Evolutionary conservation across 1,140 invertebrate species (phyloP), one percentile per base, ranked within the genome.

Genomic region (Ceratitis capitata): DNA sequence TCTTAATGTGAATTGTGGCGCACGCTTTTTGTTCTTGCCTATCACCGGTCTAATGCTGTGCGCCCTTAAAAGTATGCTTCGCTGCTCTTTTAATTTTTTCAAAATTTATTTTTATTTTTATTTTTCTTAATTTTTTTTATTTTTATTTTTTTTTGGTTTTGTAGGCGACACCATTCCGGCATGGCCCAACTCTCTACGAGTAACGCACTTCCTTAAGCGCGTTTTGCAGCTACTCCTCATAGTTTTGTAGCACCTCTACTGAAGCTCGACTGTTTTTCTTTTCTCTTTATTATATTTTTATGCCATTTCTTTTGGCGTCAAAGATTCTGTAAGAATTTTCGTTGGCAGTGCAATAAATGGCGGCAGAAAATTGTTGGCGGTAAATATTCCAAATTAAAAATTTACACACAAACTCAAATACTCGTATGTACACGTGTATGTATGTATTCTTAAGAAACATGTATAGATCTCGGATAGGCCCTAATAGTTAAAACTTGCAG

Each of bases 141-240:
- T 2, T 23, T 9, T 56, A 1, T 53, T 19, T 53, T 51, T 51
- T 19, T 69, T 69, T 78, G n/a, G n/a, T n/a, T 45, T 45, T 35
- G 69, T 78, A 45, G 69, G 69, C 69, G 69, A 78, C 69, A 78
- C 35, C 45, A 47, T 78, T 78, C 69, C 39, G 39, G 69, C 69
- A 39, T 12, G 12, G n/a, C 69, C 69, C 69, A 78, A 45, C 69
- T n/a, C 69, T 45, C 39, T 2, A 32, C n/a, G 14, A 29, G 14
- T 5, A 23, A 47, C 39, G 69, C 69, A 78, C 69, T 78, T 78
- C 69, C 69, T 78, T 78, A n/a, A n/a, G 16, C 12, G 58, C 26
- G n/a, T 12, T 61, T 10, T 35, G 32, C 39, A 19, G 9, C 35
- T 74, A 35, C n/a, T 29, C 29, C 42, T 19, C 9, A 45, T 1